A percentile compares a stretch with the other conserved stretches of the same genome.
These are phyloP conservation scores for Dermatemys mawii DNA, from an alignment of 2,113 vertebrate genomes.

Conservation along the genomic window DNA sequence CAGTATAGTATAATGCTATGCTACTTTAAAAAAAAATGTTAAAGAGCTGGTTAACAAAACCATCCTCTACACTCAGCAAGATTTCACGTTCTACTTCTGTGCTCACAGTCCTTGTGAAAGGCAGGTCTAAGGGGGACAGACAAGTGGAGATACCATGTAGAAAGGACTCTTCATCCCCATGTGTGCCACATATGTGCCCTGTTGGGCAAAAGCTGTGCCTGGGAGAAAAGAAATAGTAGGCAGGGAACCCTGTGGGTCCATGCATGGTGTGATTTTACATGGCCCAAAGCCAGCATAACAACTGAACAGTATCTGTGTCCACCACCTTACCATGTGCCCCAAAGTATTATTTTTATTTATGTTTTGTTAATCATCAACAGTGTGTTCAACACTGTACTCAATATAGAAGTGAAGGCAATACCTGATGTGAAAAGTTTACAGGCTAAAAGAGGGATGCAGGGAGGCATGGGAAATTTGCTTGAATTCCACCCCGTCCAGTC, in stretches of 20 bases:
- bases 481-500: background rate
- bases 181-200: background rate
- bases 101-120: background rate
- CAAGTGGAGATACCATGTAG: background rate
- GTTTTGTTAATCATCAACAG: background rate
- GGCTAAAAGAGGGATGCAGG: background rate
- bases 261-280: background rate
- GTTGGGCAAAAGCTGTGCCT: background rate
- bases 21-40: background rate
- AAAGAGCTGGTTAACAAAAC: background rate
- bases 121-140: background rate
- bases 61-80: background rate
- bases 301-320: background rate
- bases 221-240: background rate
- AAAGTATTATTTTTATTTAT: constrained; percentile 15
- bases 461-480: background rate
- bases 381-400: background rate
- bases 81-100: background rate
- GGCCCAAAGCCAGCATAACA: background rate
- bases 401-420: background rate
- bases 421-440: background rate
- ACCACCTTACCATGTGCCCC: background rate
- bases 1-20: background rate
- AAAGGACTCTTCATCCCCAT: background rate
- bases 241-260: background rate